phyloP scores from a whole-genome alignment of 2,888 invertebrate species.

The Eustalomyia histrio region DNA sequence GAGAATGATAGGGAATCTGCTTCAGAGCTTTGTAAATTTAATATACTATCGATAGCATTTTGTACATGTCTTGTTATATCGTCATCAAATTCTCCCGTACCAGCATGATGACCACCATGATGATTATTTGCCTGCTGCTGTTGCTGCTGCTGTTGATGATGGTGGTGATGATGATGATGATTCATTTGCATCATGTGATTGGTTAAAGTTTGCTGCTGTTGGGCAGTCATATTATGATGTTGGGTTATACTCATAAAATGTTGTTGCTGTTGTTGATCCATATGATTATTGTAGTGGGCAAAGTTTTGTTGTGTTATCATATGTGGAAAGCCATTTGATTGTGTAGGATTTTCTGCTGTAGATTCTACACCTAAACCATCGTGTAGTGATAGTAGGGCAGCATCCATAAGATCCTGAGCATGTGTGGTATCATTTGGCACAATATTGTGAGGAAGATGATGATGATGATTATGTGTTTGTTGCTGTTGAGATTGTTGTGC shows the following conservation, averaged over 20 bases:
- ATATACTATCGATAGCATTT: constrained; percentile 89
- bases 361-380: constrained; percentile 73
- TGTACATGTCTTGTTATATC: constrained; percentile 89
- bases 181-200: constrained; percentile 70
- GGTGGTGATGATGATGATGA: constrained; percentile 68
- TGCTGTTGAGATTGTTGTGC: constrained; percentile 68
- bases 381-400: constrained; percentile 74
- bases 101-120: constrained; percentile 59
- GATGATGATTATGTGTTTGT: constrained; percentile 67
- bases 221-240: constrained; percentile 64
- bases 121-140: constrained; percentile 69
- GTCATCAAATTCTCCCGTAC: constrained; percentile 80
- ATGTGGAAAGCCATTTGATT: constrained; percentile 53
- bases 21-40: constrained; percentile 83
- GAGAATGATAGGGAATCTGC: constrained; percentile 79
- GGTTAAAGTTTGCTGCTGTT: constrained; percentile 67
- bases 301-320: constrained; percentile 67
- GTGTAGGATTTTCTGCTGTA: constrained; percentile 49
- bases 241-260: constrained; percentile 70
- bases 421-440: constrained; percentile 61
- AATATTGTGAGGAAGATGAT: no score
- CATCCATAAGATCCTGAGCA: constrained; percentile 70
- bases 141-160: constrained; percentile 67
- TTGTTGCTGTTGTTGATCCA: constrained; percentile 66
- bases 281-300: constrained; percentile 39